Conservation (phyloP, 1,140 invertebrate genomes). For the Centruroides vittatus region DNA sequence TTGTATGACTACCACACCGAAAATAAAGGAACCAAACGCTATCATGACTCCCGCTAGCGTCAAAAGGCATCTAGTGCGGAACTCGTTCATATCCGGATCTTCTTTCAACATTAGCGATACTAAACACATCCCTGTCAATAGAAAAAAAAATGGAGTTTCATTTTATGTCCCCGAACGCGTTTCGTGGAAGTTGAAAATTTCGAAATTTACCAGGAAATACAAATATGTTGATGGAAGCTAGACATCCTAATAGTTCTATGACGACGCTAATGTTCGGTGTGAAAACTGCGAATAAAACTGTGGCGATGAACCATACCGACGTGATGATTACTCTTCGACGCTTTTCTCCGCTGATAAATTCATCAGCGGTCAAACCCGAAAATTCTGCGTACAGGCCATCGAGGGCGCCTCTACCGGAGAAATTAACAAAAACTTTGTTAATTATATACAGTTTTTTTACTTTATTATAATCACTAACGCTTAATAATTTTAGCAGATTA, state of each 20-base stretch:
- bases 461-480: no score
- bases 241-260: constrained; percentile 46
- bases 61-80: no score
- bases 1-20: background rate
- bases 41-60: background rate
- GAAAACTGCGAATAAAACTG: constrained; percentile 42
- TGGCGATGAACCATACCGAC: constrained; percentile 41
- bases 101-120: no score
- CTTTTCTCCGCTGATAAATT: constrained; percentile 25
- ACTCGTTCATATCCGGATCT: no score
- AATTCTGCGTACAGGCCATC: constrained; percentile 31
- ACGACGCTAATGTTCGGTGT: constrained; percentile 50
- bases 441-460: no score
- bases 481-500: no score
- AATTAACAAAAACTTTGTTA: background rate
- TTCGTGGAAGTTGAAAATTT: no score
- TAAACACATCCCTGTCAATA: no score
- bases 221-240: constrained; percentile 52
- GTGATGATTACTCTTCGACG: constrained; percentile 35
- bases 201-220: constrained; percentile 40
- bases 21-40: background rate
- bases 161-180: no score
- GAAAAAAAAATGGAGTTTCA: no score
- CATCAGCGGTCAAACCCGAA: constrained; percentile 21
- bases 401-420: constrained; percentile 28